These are phyloP conservation scores for Thamnophis sirtalis DNA, from an alignment of 2,113 vertebrate species.

Conservation along the genomic window DNA sequence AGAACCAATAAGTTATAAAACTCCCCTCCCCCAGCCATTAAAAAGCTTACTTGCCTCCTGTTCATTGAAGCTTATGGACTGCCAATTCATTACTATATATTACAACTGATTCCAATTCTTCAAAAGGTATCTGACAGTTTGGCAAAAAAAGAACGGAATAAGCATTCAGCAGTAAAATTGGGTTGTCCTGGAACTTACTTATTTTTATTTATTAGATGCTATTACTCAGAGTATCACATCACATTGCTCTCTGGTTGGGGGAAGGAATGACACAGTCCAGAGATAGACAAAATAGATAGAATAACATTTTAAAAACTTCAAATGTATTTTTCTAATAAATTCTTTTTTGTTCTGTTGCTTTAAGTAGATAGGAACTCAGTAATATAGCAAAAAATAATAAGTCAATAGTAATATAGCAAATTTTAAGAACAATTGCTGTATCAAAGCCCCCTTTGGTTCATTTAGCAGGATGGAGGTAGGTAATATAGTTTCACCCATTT, in stretches of 20 bases:
- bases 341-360: not conserved
- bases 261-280: not conserved
- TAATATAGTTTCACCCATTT: not conserved
- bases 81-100: not conserved
- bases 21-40: not conserved
- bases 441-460: not conserved
- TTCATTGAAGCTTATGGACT: not conserved
- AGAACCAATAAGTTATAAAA: not conserved
- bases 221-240: not conserved
- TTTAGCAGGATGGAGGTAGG: not conserved
- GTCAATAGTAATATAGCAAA: not conserved
- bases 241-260: not conserved
- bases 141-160: not conserved
- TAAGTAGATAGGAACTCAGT: not conserved
- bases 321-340: not conserved
- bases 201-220: not conserved
- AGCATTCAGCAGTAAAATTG: not conserved
- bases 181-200: not conserved
- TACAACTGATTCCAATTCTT: not conserved
- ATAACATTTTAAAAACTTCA: not conserved
- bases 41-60: not conserved
- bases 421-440: not conserved
- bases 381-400: not conserved
- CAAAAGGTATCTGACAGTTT: not conserved
- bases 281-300: not conserved